Conservation (phyloP, 2,113 vertebrate species). For the Pelvicachromis taeniatus region DNA sequence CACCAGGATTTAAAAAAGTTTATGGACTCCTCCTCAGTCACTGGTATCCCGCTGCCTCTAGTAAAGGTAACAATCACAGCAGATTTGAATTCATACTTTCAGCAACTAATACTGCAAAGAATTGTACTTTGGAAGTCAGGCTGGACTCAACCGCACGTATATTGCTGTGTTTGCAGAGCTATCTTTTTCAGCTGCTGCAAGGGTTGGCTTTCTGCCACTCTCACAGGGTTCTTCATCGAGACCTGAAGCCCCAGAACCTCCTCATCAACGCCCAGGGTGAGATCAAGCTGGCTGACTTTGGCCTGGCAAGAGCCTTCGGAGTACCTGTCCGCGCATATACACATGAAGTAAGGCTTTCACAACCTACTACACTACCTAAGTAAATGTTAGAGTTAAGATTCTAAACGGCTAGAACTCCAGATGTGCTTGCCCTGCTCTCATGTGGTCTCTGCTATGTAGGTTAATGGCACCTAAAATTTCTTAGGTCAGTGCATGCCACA, state of each 20-base stretch:
- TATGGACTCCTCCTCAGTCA: constrained; percentile 88
- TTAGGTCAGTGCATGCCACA: neutral
- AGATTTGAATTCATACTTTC: neutral
- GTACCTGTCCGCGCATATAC: constrained; percentile 95
- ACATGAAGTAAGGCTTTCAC: constrained; percentile 77
- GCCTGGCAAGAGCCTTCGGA: constrained; percentile 89
- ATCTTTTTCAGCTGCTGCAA: constrained; percentile 93
- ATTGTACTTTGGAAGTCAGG: neutral
- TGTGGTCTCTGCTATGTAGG: neutral
- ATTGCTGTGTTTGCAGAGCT: constrained; percentile 77
- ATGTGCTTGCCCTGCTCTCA: neutral
- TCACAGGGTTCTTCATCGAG: constrained; percentile 89
- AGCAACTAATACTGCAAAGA: neutral
- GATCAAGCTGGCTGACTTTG: constrained; percentile 96
- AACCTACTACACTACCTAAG: neutral
- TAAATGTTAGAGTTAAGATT: neutral
- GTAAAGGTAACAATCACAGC: constrained; percentile 78
- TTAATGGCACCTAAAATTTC: neutral
- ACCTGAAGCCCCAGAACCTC: constrained; percentile 94
- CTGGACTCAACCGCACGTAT: neutral
- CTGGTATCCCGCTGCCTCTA: constrained; percentile 87
- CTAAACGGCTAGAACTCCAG: neutral
- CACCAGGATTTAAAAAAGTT: constrained; percentile 97
- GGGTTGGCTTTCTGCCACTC: constrained; percentile 95
- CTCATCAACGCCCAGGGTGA: constrained; percentile 92